These are phyloP conservation scores for Varanus salvator DNA, from an alignment of 2,113 vertebrate genomes.

Conservation along the genomic window DNA sequence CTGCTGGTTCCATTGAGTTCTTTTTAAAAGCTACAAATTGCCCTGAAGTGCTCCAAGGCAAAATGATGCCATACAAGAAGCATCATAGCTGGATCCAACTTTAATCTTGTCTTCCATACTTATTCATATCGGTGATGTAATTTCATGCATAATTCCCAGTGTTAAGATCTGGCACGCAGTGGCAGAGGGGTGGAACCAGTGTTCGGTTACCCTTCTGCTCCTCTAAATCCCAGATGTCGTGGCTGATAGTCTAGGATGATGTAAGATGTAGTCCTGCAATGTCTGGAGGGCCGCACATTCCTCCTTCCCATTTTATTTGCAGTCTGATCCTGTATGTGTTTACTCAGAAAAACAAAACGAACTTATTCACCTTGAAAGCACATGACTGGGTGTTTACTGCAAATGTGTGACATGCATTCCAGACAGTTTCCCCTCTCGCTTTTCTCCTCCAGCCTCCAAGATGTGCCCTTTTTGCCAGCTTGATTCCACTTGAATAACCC, in stretches of 20 bases:
- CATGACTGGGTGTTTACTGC: not conserved
- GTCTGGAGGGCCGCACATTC: too few relatives aligned
- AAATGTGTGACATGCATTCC: not conserved
- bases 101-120: not conserved
- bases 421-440: not conserved
- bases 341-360: not conserved
- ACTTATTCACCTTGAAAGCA: conserved; percentile 1
- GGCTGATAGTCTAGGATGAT: too few relatives aligned
- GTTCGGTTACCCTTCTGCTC: too few relatives aligned
- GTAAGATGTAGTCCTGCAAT: too few relatives aligned
- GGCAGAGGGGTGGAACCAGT: not conserved
- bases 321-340: not conserved
- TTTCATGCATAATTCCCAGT: not conserved
- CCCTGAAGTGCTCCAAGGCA: not conserved
- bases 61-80: not conserved
- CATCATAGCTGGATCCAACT: not conserved
- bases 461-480: conserved; percentile 14
- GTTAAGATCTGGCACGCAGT: not conserved
- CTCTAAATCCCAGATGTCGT: too few relatives aligned
- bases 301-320: not conserved
- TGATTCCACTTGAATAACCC: conserved; percentile 39
- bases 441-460: not conserved
- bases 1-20: too few relatives aligned
- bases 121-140: not conserved
- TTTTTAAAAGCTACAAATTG: too few relatives aligned